Conservation (phyloP, 2,797 vertebrate genomes). For the Macropodus opercularis region DNA sequence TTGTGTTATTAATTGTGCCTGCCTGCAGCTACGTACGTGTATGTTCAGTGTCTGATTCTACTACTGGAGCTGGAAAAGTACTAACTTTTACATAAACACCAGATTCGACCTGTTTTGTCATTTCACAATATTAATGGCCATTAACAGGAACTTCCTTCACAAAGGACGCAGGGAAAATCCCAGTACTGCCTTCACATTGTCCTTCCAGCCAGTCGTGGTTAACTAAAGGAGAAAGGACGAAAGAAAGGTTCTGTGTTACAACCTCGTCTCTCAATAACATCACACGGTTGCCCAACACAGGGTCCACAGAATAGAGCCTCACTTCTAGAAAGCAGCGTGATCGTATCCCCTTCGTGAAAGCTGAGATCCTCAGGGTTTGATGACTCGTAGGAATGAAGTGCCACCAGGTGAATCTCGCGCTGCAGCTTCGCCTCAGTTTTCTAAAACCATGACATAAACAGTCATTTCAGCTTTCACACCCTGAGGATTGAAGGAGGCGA, state of each 20-base stretch:
- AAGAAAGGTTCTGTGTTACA: not conserved
- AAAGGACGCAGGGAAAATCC: constrained; percentile 93
- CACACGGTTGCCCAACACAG: not conserved
- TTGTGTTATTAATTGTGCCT: constrained; percentile 18
- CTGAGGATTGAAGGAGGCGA: not conserved
- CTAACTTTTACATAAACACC: constrained; percentile 14
- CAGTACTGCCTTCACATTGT: constrained; percentile 85
- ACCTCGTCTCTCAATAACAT: not conserved
- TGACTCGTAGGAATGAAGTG: constrained; percentile 87
- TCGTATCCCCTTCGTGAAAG: constrained; percentile 87
- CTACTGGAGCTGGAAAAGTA: constrained; percentile 2
- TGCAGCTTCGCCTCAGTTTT: not conserved
- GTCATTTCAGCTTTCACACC: not conserved
- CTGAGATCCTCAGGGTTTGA: constrained; percentile 89
- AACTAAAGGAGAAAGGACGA: constrained; percentile 82
- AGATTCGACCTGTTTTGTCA: not conserved
- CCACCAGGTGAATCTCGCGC: constrained; percentile 76
- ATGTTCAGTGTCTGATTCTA: constrained; percentile 1
- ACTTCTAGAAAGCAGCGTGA: constrained; percentile 88
- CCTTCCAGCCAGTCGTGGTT: constrained; percentile 96
- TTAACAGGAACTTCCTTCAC: constrained; percentile 71
- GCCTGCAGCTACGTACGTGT: not conserved
- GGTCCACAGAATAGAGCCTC: not conserved
- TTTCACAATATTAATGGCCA: constrained; percentile 20
- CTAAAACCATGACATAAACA: constrained; percentile 36